Percentiles rank a stretch among this genome's conserved stretches.
These are phyloP conservation scores for Sterrhoptilus dennistouni DNA, from an alignment of 2,113 vertebrate genomes.

Conservation along the genomic window DNA sequence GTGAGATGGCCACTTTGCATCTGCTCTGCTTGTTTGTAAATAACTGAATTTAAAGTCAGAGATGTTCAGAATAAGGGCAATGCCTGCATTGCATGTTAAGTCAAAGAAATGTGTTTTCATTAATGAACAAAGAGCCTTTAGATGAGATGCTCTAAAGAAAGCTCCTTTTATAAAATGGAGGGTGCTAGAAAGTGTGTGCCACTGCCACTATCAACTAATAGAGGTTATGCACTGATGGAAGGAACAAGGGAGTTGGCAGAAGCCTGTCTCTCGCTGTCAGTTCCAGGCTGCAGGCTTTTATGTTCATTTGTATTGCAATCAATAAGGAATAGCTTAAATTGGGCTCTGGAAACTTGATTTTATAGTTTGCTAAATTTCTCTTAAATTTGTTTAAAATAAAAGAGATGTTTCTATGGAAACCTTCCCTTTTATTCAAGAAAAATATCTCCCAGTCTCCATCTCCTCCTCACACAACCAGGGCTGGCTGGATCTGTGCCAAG, in stretches of 20 bases:
- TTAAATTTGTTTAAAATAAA: slow-evolving; percentile 60
- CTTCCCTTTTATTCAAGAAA: slow-evolving; percentile 26
- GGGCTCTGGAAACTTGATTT: slow-evolving; percentile 37
- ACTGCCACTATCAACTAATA: slow-evolving; percentile 41
- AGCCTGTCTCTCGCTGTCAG: slow-evolving; percentile 36
- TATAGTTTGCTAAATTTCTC: slow-evolving; percentile 53
- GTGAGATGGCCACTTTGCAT: not conserved
- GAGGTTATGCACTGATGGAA: slow-evolving; percentile 33
- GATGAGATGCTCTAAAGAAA: not conserved
- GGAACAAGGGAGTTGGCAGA: slow-evolving; percentile 42
- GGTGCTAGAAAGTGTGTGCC: not conserved
- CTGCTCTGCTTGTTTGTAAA: not conserved
- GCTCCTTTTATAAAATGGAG: slow-evolving; percentile 5
- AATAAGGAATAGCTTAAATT: slow-evolving; percentile 49
- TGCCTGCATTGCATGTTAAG: not conserved
- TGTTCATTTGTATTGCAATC: slow-evolving; percentile 51
- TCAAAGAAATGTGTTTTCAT: not conserved
- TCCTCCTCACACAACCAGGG: not conserved
- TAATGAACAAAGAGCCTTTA: not conserved
- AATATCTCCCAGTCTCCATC: not conserved
- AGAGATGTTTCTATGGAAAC: slow-evolving; percentile 65
- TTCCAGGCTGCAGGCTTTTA: slow-evolving; percentile 56
- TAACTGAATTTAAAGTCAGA: not conserved
- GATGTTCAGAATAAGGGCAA: not conserved
- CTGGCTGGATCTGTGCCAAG: not conserved